phyloP scores from a whole-genome alignment of 1,140 invertebrate genomes.

The Mactra quadrangularis region DNA sequence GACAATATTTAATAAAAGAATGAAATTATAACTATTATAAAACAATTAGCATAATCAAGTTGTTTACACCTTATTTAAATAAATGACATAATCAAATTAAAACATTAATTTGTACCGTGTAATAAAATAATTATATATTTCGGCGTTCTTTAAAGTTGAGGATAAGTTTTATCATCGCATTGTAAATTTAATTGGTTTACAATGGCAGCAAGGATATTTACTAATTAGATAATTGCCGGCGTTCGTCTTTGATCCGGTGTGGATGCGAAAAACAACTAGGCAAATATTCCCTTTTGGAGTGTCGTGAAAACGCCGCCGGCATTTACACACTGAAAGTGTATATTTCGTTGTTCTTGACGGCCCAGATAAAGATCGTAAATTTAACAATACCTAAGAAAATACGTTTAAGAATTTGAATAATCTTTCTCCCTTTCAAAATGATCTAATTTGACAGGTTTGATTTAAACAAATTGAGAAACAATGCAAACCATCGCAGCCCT shows the following conservation, averaged over 20 bases:
- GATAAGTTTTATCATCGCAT: too few species aligned
- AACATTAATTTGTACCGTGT: too few species aligned
- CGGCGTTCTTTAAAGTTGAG: too few species aligned
- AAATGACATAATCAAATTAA: too few species aligned
- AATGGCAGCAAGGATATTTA: slow-evolving; percentile 14
- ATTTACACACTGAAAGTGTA: slow-evolving; percentile 28
- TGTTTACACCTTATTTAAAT: too few species aligned
- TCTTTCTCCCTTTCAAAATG: slow-evolving; percentile 29
- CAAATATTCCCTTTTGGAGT: not conserved
- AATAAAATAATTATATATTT: too few species aligned
- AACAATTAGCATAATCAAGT: too few species aligned
- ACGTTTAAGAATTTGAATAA: slow-evolving; percentile 34
- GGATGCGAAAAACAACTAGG: not conserved
- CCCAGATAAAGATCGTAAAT: slow-evolving; percentile 20
- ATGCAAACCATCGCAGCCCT: not conserved
- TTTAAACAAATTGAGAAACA: slow-evolving; percentile 22
- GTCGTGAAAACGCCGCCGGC: slow-evolving; percentile 13
- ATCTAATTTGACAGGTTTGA: slow-evolving; percentile 4
- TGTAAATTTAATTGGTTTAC: slow-evolving; percentile 11
- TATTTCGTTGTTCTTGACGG: slow-evolving; percentile 20
- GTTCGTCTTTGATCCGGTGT: slow-evolving; percentile 7
- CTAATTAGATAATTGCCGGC: slow-evolving; percentile 26
- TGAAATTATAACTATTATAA: too few species aligned
- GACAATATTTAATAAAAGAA: too few species aligned
- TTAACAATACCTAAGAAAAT: not conserved